Evolutionary conservation across 2,113 vertebrate species (phyloP), one percentile per base, ranked within the genome.

Genomic region (Bufo gargarizans): DNA sequence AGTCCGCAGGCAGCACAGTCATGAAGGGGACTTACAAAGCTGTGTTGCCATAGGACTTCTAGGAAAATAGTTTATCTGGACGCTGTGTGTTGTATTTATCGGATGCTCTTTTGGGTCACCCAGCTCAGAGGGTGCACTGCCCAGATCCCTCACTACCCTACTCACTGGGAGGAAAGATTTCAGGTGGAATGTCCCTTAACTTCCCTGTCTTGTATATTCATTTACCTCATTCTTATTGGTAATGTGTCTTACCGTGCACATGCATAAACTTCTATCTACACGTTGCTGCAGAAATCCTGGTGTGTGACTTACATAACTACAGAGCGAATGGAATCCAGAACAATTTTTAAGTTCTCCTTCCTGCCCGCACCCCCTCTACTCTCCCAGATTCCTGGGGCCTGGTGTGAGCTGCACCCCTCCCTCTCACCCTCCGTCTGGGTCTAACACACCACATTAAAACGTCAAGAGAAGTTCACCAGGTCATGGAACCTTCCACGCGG

Each of bases 391-490:
- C 86, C 55, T 50, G 67, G 67, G 65, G 71, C 49, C 69, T 20
- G 56, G 17, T 33, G 47, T n/a, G 58, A 65, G 59, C 58, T 22
- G 45, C 43, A 45, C 83, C 58, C 85, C 74, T 50, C 84, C 58
- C 58, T 22, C 47, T 81, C 22, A n/a, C 85, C 74, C 76, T 20
- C 69, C 45, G 80, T 72, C 49, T 87, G 50, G 50, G 67, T 87
- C 56, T 58, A 56, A 88, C 20, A 61, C 56, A 63, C 69, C 59
- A 61, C 58, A 74, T 77, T 22, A 88, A 83, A 83, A 88, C n/a
- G 47, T 83, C 69, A 82, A 63, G 77, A 56, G 61, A 49, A 77
- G 80, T 88, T 88, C 80, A 88, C 58, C 4, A 3, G 86, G 79
- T 88, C 86, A 76, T 49, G 58, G 50, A 80, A 72, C 59, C 74